These are phyloP conservation scores for Tiaroga cobitis DNA, from an alignment of 2,797 vertebrate genomes.

Conservation along the genomic window DNA sequence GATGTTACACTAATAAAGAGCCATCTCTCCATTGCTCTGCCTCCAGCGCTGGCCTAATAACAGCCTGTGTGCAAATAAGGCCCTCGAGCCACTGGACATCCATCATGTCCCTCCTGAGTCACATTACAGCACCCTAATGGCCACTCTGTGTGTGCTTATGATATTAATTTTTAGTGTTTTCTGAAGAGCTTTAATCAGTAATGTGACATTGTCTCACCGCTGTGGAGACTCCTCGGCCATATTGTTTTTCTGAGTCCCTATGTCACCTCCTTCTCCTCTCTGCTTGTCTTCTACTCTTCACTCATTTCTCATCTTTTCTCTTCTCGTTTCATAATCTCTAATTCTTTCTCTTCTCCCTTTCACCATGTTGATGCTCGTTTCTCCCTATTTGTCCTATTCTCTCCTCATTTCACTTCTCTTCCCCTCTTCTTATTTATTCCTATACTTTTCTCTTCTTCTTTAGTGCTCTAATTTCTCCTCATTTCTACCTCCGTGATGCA, in stretches of 20 bases:
- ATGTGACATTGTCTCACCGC: conserved; percentile 91
- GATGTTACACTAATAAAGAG: conserved; percentile 93
- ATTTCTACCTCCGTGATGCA: background rate
- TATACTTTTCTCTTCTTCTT: background rate
- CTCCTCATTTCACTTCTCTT: conserved; percentile 1
- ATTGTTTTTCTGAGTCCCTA: conserved; percentile 39
- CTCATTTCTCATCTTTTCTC: background rate
- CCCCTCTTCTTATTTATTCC: background rate
- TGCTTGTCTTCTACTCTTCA: background rate
- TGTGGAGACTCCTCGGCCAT: conserved; percentile 79
- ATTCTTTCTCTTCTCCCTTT: conserved; percentile 30
- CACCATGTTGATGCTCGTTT: conserved; percentile 53
- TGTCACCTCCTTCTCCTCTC: conserved; percentile 23
- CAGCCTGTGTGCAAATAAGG: conserved; percentile 95
- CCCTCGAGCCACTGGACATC: conserved; percentile 91
- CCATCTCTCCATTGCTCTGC: conserved; percentile 77
- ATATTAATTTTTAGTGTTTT: conserved; percentile 96
- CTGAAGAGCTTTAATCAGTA: conserved; percentile 95
- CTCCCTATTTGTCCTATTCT: background rate
- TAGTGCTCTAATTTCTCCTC: no score
- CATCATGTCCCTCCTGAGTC: conserved; percentile 94
- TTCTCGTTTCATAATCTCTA: background rate
- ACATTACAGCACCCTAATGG: conserved; percentile 97
- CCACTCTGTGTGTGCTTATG: conserved; percentile 94
- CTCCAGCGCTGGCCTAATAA: conserved; percentile 95